These are phyloP conservation scores for Brachionus sp. DNA, from an alignment of 1,140 invertebrate genomes.

Conservation along the genomic window DNA sequence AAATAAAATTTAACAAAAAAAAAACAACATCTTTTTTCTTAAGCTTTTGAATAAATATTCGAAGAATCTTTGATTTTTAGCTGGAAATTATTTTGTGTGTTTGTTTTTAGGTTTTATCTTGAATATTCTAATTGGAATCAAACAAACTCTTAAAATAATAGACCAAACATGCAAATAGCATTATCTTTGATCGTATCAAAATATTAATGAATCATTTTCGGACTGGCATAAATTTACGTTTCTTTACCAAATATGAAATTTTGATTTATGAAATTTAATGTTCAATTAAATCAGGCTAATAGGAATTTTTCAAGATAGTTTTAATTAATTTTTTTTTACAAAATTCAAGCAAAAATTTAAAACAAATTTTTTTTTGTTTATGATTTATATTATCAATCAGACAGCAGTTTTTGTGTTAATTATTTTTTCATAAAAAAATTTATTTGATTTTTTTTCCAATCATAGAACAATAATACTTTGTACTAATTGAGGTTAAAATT, in stretches of 20 bases:
- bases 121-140: not conserved
- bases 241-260: not conserved
- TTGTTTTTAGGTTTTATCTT: not conserved
- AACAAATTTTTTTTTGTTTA: too few species aligned
- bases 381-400: too few species aligned
- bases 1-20: not conserved
- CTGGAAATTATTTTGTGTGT: not conserved
- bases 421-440: too few species aligned
- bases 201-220: not conserved
- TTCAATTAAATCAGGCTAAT: not conserved
- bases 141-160: not conserved
- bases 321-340: not conserved
- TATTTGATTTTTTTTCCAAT: too few species aligned
- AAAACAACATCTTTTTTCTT: not conserved
- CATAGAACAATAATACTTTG: too few species aligned
- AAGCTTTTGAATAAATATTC: not conserved
- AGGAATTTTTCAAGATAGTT: not conserved
- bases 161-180: not conserved
- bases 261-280: not conserved
- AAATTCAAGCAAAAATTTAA: too few species aligned
- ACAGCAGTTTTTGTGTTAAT: too few species aligned
- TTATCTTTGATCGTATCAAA: not conserved
- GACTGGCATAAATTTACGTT: not conserved
- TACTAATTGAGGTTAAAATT: too few species aligned
- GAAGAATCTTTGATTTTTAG: not conserved